Base-by-base conservation (phyloP, 2,888 invertebrate genomes). In the Diogma glabrata region DNA sequence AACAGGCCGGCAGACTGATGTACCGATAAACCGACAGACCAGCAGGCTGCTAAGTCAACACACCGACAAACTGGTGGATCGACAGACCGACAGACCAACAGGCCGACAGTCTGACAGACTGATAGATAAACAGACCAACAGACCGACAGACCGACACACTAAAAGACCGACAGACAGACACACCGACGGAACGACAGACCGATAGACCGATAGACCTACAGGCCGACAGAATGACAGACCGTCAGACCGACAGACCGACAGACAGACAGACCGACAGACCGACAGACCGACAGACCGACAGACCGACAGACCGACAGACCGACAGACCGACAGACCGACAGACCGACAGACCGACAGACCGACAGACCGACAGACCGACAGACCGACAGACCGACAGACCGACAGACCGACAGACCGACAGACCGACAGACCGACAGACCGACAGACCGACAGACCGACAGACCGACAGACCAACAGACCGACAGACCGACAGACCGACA, bases 121-220 rank as follows among this genome's bases (percentile, higher is more conserved):
- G 28, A 26, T 10, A 26, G 28, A 26, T 10, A 9, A 10, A 26
- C 28, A 26, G 28, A 26, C 28, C 10, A 10, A 26, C 28, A 26
- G 28, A 26, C 28, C 10, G 28, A 26, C 28, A 26, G 28, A 26
- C 28, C 10, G 28, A 26, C 28, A 26, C 8, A 26, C 28, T 26
- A 10, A 26, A 7, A 26, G 28, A 26, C 28, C 10, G 28, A 26
- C 28, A 26, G 28, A 26, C 47, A n/a, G 47, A 26, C n/a, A n/a
- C n/a, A 47, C 47, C 5, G 47, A 47, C 47, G 17, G 47, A 47
- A 22, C 8, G 47, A 24, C 47, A 23, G 47, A 24, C 47, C 5
- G 47, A 47, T 24, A 23, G 45, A 45, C 45, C 5, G 47, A 47
- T 24, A 23, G 47, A 47, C 47, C 5, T 22, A 47, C 47, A 23